Percentiles rank a stretch among this genome's conserved stretches.
These are phyloP conservation scores for Miichthys miiuy DNA, from an alignment of 2,797 vertebrate genomes.

Conservation along the genomic window DNA sequence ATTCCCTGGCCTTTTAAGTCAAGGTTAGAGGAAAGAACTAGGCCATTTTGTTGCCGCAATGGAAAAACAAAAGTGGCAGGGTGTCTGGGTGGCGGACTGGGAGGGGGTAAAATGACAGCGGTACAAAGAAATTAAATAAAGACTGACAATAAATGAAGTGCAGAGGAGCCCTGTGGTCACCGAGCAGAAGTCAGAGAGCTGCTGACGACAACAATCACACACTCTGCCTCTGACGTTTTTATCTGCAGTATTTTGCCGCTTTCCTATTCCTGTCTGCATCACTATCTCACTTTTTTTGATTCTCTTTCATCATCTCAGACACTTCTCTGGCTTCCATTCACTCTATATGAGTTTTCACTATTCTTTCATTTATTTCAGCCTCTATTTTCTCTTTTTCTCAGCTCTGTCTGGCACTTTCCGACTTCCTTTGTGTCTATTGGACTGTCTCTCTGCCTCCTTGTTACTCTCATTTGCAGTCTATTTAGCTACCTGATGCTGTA, in stretches of 20 bases:
- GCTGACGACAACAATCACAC: slow-evolving; percentile 51
- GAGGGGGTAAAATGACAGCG: slow-evolving; percentile 59
- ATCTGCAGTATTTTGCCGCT: slow-evolving; percentile 35
- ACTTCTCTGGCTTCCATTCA: slow-evolving; percentile 20
- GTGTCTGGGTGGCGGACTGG: slow-evolving; percentile 62
- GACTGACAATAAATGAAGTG: slow-evolving; percentile 68
- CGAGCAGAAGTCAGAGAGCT: slow-evolving; percentile 54
- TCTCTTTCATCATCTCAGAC: slow-evolving; percentile 51
- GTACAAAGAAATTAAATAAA: slow-evolving; percentile 75
- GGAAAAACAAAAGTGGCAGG: slow-evolving; percentile 73
- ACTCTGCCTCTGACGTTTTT: slow-evolving; percentile 22
- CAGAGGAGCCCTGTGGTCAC: slow-evolving; percentile 70
- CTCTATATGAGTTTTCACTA: slow-evolving; percentile 30
- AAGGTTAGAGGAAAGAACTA: slow-evolving; percentile 54
- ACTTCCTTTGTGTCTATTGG: slow-evolving; percentile 7
- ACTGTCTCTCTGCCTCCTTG: not conserved
- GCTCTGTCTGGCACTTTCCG: slow-evolving; percentile 17
- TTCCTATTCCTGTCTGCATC: slow-evolving; percentile 54
- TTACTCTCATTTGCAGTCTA: slow-evolving; percentile 19
- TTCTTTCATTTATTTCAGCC: slow-evolving; percentile 43
- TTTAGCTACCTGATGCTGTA: slow-evolving; percentile 13
- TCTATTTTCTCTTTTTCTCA: slow-evolving; percentile 19
- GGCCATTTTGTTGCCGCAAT: slow-evolving; percentile 61
- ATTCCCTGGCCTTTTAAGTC: slow-evolving; percentile 51
- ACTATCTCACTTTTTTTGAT: slow-evolving; percentile 39